These are phyloP conservation scores for Morone saxatilis DNA, from an alignment of 2,113 vertebrate species.

Conservation along the genomic window DNA sequence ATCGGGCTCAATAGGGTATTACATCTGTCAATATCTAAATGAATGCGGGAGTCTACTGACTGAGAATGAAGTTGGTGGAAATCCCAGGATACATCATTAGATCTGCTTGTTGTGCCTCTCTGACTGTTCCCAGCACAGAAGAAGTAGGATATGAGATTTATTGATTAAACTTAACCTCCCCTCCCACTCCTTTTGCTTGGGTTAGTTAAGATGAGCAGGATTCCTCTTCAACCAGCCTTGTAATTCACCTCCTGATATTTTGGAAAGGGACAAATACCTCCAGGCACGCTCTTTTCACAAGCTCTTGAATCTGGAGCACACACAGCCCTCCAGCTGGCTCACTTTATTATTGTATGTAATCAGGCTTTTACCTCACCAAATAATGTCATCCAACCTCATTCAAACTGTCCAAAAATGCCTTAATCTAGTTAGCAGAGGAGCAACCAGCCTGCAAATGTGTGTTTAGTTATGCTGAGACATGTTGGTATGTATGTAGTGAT, in stretches of 20 bases:
- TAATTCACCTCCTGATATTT: constrained; percentile 35
- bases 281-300: constrained; percentile 52
- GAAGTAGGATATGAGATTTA: constrained; percentile 55
- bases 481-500: background rate
- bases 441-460: background rate
- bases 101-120: constrained; percentile 29
- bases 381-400: constrained; percentile 12
- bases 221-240: constrained; percentile 22
- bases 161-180: constrained; percentile 61
- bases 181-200: constrained; percentile 5
- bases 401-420: background rate
- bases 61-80: constrained; percentile 41
- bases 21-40: constrained; percentile 32
- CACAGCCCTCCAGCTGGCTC: constrained; percentile 63
- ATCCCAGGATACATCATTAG: constrained; percentile 67
- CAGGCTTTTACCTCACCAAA: constrained; percentile 16
- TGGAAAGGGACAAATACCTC: constrained; percentile 40
- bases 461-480: background rate
- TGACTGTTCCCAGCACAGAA: constrained; percentile 24
- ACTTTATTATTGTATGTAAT: constrained; percentile 53
- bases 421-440: constrained; percentile 8
- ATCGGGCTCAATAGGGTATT: background rate
- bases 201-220: constrained; percentile 33
- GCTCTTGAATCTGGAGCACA: constrained; percentile 62
- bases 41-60: constrained; percentile 36